Conservation (phyloP, 1,140 invertebrate species). For the Penaeus indicus region DNA sequence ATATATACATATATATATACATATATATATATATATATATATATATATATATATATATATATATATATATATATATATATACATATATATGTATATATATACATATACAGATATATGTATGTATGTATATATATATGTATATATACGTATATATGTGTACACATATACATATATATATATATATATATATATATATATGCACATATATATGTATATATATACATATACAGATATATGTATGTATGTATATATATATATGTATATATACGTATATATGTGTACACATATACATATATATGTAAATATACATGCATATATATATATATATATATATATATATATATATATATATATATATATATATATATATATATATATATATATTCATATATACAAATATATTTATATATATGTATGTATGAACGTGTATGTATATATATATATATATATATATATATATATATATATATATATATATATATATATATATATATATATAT, state of each 20-base stretch:
- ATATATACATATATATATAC: no score
- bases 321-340: neutral
- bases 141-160: no score
- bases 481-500: slow-evolving; percentile 22
- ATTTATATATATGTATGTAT: neutral
- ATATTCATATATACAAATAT: neutral
- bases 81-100: neutral
- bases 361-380: slow-evolving; percentile 12
- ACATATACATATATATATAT: no score
- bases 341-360: slow-evolving; percentile 14
- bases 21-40: neutral
- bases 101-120: no score
- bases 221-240: no score
- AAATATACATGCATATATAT: neutral
- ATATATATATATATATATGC: no score
- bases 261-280: no score
- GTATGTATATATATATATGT: no score
- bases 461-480: slow-evolving; percentile 22
- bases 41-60: neutral
- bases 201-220: no score
- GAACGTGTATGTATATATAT: neutral
- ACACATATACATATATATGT: neutral
- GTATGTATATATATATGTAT: no score
- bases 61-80: neutral
- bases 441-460: neutral